A percentile compares a stretch with the other conserved stretches of the same genome.
phyloP scores from a whole-genome alignment of 2,888 invertebrate genomes.

The Oxycera nigricornis region DNA sequence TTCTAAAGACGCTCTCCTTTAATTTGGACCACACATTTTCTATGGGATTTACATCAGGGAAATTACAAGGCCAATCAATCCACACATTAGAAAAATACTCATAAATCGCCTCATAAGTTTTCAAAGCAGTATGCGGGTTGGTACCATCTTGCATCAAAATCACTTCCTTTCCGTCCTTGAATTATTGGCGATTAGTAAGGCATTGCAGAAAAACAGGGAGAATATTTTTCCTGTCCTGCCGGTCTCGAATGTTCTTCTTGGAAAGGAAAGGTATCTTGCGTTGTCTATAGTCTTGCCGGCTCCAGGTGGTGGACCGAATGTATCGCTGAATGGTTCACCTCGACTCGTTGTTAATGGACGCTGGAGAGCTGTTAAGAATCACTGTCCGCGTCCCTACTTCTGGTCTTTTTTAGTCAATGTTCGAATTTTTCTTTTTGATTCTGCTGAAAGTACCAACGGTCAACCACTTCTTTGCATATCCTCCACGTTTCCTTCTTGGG shows the following conservation, averaged over 20 bases:
- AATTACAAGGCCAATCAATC: not conserved
- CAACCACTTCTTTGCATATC: no score
- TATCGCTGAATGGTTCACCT: not conserved
- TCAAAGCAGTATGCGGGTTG: not conserved
- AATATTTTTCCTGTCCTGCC: not conserved
- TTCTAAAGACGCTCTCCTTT: not conserved
- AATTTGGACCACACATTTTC: not conserved
- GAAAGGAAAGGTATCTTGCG: not conserved
- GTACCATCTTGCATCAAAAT: not conserved
- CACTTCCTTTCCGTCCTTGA: not conserved
- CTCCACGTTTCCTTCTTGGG: no score
- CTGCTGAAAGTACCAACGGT: no score
- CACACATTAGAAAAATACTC: no score
- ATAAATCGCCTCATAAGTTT: not conserved
- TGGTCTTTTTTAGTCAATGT: no score
- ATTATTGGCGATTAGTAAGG: not conserved
- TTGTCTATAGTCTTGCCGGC: not conserved
- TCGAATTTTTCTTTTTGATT: no score
- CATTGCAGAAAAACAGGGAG: not conserved
- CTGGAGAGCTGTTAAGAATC: not conserved
- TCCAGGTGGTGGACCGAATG: not conserved
- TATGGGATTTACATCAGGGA: not conserved
- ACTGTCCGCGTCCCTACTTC: no score
- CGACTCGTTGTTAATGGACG: not conserved
- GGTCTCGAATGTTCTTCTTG: not conserved